These are phyloP conservation scores for Lasioglossum baleicum DNA, from an alignment of 1,140 invertebrate genomes.

Conservation along the genomic window DNA sequence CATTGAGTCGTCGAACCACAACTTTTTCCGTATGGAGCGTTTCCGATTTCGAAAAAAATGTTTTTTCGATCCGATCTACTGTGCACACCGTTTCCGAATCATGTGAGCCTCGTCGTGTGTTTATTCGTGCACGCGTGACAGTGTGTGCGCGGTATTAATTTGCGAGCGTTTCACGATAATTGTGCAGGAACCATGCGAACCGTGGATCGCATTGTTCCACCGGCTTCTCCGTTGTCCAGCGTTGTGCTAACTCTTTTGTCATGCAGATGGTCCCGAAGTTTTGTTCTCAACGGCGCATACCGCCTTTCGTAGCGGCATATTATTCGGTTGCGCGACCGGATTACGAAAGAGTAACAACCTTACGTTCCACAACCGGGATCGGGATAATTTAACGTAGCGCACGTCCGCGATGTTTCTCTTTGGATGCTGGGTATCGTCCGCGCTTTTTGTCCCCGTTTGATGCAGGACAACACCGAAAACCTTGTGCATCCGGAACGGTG, in stretches of 20 bases:
- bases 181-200: slow-evolving; percentile 28
- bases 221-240: slow-evolving; percentile 24
- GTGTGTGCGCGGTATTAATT: slow-evolving; percentile 43
- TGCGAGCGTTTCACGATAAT: slow-evolving; percentile 55
- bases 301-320: slow-evolving; percentile 26
- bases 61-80: no score
- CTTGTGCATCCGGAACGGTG: not conserved
- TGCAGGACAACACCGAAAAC: not conserved
- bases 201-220: slow-evolving; percentile 47
- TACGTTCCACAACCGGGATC: slow-evolving; percentile 9
- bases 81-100: slow-evolving; percentile 17
- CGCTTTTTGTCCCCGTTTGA: not conserved
- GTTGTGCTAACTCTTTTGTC: slow-evolving; percentile 52
- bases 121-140: not conserved
- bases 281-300: slow-evolving; percentile 27
- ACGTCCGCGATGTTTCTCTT: slow-evolving; percentile 4
- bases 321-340: slow-evolving; percentile 34
- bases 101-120: no score
- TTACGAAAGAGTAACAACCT: slow-evolving; percentile 38
- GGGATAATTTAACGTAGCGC: slow-evolving; percentile 2
- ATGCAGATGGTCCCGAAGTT: slow-evolving; percentile 47
- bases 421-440: not conserved
- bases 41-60: no score
- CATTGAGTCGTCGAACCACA: no score
- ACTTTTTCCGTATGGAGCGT: no score